These are phyloP conservation scores for Charadrius vociferus DNA, from an alignment of 2,113 vertebrate genomes.

Conservation along the genomic window DNA sequence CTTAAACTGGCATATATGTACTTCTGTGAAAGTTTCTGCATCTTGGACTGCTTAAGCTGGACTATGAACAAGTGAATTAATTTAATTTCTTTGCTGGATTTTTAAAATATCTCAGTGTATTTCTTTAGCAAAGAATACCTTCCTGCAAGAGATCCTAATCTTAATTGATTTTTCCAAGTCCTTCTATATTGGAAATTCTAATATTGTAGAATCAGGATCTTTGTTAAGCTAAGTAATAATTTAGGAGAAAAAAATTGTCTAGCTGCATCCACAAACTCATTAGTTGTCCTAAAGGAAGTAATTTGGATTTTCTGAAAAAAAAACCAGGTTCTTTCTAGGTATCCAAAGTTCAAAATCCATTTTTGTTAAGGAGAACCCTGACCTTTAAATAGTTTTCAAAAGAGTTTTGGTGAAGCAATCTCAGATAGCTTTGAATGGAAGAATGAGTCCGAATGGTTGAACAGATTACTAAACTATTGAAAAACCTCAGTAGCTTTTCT, in stretches of 20 bases:
- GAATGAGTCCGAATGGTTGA: not conserved
- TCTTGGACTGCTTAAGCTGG: not conserved
- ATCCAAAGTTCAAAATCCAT: not conserved
- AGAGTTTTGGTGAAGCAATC: not conserved
- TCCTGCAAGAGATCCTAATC: not conserved
- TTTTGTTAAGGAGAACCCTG: not conserved
- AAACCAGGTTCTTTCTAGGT: not conserved
- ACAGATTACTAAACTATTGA: not conserved
- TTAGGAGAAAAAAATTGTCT: not conserved
- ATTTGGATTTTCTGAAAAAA: not conserved
- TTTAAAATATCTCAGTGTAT: not conserved
- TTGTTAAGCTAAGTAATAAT: not conserved
- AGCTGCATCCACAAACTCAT: not conserved
- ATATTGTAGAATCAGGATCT: not conserved
- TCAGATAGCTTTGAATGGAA: not conserved
- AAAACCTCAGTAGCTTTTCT: not conserved
- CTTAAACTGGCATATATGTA: not conserved
- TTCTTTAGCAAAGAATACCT: not conserved
- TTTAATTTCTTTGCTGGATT: not conserved
- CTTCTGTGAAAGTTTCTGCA: not conserved
- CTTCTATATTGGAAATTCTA: not conserved
- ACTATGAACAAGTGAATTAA: not conserved
- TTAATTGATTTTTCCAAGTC: not conserved
- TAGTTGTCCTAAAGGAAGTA: not conserved
- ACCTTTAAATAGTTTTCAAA: not conserved